These are phyloP conservation scores for Hemiscyllium ocellatum DNA, from an alignment of 2,113 vertebrate genomes.

Conservation along the genomic window DNA sequence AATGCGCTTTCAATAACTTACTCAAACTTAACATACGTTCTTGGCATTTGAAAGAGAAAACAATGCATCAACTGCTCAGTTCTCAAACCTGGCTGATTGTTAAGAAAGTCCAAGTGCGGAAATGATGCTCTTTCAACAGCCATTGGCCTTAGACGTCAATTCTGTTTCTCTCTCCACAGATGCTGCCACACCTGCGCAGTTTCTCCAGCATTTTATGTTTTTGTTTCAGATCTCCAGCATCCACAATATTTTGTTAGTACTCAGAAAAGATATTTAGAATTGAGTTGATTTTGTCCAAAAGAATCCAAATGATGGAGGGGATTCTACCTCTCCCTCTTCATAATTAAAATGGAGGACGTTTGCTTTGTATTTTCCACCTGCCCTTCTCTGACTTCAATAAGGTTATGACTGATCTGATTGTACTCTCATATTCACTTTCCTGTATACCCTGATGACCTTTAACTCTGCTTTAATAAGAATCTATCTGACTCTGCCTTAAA, in stretches of 20 bases:
- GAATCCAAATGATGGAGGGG: not conserved
- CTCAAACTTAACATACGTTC: not conserved
- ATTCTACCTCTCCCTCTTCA: not conserved
- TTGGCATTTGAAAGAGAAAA: not conserved
- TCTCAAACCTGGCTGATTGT: not conserved
- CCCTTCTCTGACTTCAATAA: not conserved
- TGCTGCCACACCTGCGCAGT: too few relatives aligned
- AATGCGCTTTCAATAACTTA: not conserved
- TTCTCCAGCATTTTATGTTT: too few relatives aligned
- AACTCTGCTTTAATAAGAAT: too few relatives aligned
- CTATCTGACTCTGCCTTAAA: too few relatives aligned
- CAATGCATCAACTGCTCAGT: not conserved
- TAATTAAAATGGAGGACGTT: not conserved
- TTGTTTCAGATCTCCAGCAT: too few relatives aligned
- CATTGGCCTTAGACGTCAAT: too few relatives aligned
- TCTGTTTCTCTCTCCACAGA: too few relatives aligned
- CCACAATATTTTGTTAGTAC: too few relatives aligned
- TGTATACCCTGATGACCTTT: too few relatives aligned
- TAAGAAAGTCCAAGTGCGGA: not conserved
- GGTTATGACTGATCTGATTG: not conserved
- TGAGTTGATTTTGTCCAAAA: not conserved
- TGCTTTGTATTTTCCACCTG: not conserved
- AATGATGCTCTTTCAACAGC: too few relatives aligned
- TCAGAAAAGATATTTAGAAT: not conserved
- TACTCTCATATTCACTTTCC: too few relatives aligned